Evolutionary conservation across 1,140 invertebrate species (phyloP).

Genomic region (Popillia japonica): DNA sequence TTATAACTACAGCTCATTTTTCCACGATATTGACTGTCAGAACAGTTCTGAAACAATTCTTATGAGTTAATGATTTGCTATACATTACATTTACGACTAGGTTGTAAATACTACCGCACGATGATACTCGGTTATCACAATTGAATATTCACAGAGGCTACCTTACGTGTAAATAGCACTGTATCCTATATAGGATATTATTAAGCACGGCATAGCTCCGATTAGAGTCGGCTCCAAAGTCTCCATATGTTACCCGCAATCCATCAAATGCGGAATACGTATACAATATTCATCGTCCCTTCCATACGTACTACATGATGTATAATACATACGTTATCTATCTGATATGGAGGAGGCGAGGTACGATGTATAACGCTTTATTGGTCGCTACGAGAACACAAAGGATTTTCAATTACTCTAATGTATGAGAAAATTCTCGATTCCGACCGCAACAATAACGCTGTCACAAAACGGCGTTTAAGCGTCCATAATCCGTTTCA

Average conservation of each 20-base stretch:
- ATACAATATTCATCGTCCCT: constrained; percentile 4
- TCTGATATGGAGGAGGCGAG: neutral
- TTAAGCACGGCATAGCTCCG: neutral
- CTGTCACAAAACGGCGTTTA: constrained; percentile 4
- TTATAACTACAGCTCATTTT: too few relatives aligned
- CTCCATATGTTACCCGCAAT: constrained; percentile 14
- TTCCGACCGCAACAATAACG: constrained; percentile 12
- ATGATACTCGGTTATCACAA: neutral
- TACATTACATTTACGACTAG: neutral
- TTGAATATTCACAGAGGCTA: neutral
- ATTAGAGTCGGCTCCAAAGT: neutral
- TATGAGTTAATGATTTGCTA: too few relatives aligned
- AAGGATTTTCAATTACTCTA: constrained; percentile 12
- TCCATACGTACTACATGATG: neutral
- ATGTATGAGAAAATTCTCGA: constrained; percentile 15
- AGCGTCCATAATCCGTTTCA: too few relatives aligned
- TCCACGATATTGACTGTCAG: too few relatives aligned
- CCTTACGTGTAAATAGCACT: neutral
- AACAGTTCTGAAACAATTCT: too few relatives aligned
- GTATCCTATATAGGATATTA: neutral
- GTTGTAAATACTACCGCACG: neutral
- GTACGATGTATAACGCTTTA: constrained; percentile 3
- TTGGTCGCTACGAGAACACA: constrained; percentile 5
- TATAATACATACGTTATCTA: constrained; percentile 12
- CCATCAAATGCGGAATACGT: neutral